phyloP scores from a whole-genome alignment of 2,797 vertebrate species.

The Myotis pilosus region DNA sequence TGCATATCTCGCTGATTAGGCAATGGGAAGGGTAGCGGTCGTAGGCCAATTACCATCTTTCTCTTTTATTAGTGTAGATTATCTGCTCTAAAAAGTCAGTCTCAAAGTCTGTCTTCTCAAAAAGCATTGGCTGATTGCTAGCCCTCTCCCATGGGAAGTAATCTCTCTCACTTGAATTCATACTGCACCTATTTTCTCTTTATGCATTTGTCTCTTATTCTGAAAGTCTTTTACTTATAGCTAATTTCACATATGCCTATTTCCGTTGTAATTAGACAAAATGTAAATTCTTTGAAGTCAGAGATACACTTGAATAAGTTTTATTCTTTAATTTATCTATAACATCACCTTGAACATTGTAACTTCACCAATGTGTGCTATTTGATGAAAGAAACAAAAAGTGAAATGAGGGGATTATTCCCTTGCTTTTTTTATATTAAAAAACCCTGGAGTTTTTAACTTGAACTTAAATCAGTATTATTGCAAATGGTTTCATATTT shows the following conservation, averaged over 20 bases:
- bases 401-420: not conserved
- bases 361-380: not conserved
- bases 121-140: not conserved
- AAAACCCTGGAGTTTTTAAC: not conserved
- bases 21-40: no score
- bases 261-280: not conserved
- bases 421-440: not conserved
- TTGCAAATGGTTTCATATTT: conserved; percentile 10
- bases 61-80: no score
- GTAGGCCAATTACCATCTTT: no score
- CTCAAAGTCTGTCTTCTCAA: not conserved
- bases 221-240: not conserved
- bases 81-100: not conserved
- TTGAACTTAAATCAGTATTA: conserved; percentile 16
- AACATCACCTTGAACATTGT: not conserved
- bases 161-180: not conserved
- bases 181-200: not conserved
- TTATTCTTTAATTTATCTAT: not conserved
- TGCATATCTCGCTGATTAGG: no score
- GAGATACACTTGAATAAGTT: not conserved
- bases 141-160: not conserved
- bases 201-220: not conserved
- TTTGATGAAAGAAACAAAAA: not conserved
- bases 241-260: not conserved
- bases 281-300: not conserved